Base-by-base conservation (phyloP, 2,797 vertebrate genomes). In the Brachyalestes nurse region DNA sequence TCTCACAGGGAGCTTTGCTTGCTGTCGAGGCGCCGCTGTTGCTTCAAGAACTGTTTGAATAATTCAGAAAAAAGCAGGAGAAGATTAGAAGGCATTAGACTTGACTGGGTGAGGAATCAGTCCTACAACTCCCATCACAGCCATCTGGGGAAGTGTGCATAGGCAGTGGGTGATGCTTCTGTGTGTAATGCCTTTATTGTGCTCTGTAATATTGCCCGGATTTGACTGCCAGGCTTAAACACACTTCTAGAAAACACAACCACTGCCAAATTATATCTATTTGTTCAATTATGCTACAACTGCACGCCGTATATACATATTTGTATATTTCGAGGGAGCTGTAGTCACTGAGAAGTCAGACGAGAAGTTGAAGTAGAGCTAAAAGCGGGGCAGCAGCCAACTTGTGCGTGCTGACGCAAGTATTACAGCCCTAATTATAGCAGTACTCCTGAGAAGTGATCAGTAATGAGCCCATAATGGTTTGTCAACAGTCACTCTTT, bases 41-140 rank as follows among this genome's bases (percentile, higher is more conserved):
- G 87, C 90, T 92, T 91, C 87, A 89, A 90, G 86, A 94, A 86
- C 84, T 87, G 89, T 88, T 90, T 93, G 91, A 93, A 93, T 93
- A 91, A 93, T 93, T 90, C 85, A 93, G 88, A 82, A 90, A 72
- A 89, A 89, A 89, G 80, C 86, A 88, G 80, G 69, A 49, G 42
- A 75, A 86, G 78, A 86, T 85, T 85, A 79, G 82, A 86, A 84
- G 77, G 82, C 80, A 83, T 84, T 85, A 72, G 78, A 82, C 66
- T 85, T 74, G 82, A 85, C 80, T 84, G 84, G 62, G 58, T 82
- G 75, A 80, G 78, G 79, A 83, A 79, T 80, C 78, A 71, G 78
- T 85, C 47, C 79, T 77, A 85, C 78, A 79, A 82, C 81, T 85
- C 75, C 64, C 75, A 83, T 81, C 83, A 74, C 61, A 51, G 69